phyloP scores from a whole-genome alignment of 2,113 vertebrate species.

The Lathamus discolor region DNA sequence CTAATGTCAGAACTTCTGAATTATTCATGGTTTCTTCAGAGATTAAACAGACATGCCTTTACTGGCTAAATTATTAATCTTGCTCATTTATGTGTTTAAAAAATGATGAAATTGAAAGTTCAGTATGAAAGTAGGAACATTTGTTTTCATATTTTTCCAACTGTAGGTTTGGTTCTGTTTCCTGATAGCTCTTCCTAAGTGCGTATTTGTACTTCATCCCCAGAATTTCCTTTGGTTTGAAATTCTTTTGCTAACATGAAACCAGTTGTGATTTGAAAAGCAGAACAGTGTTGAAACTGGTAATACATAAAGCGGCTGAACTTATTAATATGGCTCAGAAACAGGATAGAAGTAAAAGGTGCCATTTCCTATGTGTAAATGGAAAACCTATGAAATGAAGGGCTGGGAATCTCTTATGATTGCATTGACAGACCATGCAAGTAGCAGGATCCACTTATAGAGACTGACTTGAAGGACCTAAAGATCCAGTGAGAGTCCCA shows the following conservation, averaged over 20 bases:
- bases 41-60: constrained; percentile 67
- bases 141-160: not conserved
- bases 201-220: not conserved
- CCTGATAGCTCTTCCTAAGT: not conserved
- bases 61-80: constrained; percentile 68
- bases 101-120: not conserved
- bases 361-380: constrained; percentile 48
- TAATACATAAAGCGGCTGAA: constrained; percentile 47
- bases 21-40: constrained; percentile 72
- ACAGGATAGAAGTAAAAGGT: constrained; percentile 48
- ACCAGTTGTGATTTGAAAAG: constrained; percentile 54
- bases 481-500: not conserved
- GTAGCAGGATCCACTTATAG: not conserved
- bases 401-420: constrained; percentile 18
- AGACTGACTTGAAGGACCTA: not conserved
- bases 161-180: not conserved
- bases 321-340: constrained; percentile 36
- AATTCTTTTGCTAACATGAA: constrained; percentile 38
- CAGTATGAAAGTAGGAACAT: not conserved
- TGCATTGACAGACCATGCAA: constrained; percentile 1
- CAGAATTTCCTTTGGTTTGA: constrained; percentile 49
- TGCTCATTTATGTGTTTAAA: constrained; percentile 17
- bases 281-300: constrained; percentile 29
- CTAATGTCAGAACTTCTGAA: constrained; percentile 70
- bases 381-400: constrained; percentile 31